These are phyloP conservation scores for Clarias batrachus DNA, from an alignment of 2,113 vertebrate species.

Conservation along the genomic window DNA sequence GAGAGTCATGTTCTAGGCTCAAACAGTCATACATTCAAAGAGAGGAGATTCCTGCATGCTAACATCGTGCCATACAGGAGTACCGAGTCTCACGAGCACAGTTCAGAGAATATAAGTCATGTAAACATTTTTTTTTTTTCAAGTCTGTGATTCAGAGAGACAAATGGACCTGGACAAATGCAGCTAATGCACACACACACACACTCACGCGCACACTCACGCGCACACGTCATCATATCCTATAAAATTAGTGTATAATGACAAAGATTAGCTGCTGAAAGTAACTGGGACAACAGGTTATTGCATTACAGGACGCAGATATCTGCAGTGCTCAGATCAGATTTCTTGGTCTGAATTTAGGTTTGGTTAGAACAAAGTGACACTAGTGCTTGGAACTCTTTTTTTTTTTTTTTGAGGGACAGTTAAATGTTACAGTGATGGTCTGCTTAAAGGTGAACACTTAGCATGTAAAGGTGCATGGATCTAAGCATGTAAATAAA, in stretches of 20 bases:
- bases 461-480: conserved; percentile 1
- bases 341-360: neutral
- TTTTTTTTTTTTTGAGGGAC: neutral
- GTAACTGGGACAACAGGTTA: neutral
- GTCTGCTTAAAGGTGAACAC: conserved; percentile 4
- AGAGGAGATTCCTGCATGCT: neutral
- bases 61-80: neutral
- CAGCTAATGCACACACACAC: conserved; percentile 14
- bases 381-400: neutral
- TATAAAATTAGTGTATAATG: neutral
- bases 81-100: neutral
- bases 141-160: conserved; percentile 2
- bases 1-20: neutral
- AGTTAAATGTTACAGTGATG: conserved; percentile 10
- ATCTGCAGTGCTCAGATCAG: neutral
- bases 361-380: neutral
- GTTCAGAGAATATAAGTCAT: conserved; percentile 11
- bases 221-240: neutral
- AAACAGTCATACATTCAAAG: conserved; percentile 13
- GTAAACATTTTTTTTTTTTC: conserved; percentile 32
- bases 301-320: neutral
- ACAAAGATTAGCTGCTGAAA: neutral
- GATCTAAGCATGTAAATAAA: neutral
- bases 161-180: conserved; percentile 2
- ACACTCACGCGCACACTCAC: neutral